Evolutionary conservation across 1,140 invertebrate species (phyloP).

Genomic region (Trypoxylus dichotomus): DNA sequence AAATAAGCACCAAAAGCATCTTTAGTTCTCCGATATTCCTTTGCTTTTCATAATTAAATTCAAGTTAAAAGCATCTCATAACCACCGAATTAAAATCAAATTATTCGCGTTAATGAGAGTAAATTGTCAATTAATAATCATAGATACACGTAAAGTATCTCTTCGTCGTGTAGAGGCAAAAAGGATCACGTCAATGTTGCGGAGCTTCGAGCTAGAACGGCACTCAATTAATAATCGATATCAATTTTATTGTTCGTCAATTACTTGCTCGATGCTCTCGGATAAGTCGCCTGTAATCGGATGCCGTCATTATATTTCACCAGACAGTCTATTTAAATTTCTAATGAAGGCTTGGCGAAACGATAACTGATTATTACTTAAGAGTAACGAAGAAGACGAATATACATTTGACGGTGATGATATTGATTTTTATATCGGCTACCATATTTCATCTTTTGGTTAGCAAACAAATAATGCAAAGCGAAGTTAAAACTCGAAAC

Average conservation of each 20-base stretch:
- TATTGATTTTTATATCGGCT: not conserved
- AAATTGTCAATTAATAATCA: conserved; percentile 8
- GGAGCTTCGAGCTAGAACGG: not conserved
- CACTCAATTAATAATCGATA: conserved; percentile 3
- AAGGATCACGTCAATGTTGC: not conserved
- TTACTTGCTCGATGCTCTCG: not conserved
- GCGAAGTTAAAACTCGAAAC: not conserved
- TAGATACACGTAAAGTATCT: not conserved
- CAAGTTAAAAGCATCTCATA: not conserved
- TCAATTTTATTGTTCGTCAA: conserved; percentile 3
- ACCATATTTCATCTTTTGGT: not conserved
- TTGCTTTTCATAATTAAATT: not conserved
- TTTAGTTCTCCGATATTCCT: not conserved
- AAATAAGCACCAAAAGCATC: too few species aligned
- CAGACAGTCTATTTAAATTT: conserved; percentile 2
- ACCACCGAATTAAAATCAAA: not conserved
- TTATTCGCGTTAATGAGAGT: not conserved
- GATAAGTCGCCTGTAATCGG: not conserved
- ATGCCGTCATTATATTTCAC: not conserved
- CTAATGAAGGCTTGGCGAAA: not conserved
- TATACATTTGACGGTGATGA: not conserved
- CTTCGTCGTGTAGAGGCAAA: not conserved
- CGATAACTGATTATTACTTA: not conserved
- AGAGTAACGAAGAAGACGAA: not conserved
- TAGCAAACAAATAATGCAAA: not conserved